A percentile compares a stretch with the other conserved stretches of the same genome.
These are phyloP conservation scores for Hormaphis cornu DNA, from an alignment of 1,140 invertebrate species.

Conservation along the genomic window DNA sequence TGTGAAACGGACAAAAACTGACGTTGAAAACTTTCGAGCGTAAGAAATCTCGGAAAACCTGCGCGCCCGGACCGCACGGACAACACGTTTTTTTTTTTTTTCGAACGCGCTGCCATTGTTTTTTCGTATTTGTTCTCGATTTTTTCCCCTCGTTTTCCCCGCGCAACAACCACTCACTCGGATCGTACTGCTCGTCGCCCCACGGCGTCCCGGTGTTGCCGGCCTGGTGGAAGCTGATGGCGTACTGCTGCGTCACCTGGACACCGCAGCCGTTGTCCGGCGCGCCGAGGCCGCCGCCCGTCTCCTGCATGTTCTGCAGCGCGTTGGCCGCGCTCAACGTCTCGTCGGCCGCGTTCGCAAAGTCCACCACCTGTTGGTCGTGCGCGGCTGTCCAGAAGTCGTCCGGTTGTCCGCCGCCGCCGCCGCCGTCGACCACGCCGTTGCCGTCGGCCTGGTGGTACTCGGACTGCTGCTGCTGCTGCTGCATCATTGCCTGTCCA, in stretches of 20 bases:
- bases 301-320: conserved; percentile 3
- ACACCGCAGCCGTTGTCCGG: background rate
- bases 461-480: conserved; percentile 8
- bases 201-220: conserved; percentile 23
- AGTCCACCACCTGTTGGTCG: background rate
- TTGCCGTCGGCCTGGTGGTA: background rate
- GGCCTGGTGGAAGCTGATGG: conserved; percentile 32
- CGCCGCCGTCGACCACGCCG: background rate
- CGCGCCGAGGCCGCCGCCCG: background rate
- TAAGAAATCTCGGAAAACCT: too few species aligned
- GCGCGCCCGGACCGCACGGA: too few species aligned
- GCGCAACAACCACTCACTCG: conserved; percentile 30
- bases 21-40: too few species aligned
- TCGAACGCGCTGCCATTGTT: background rate
- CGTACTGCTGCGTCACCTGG: conserved; percentile 5
- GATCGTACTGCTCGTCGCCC: conserved; percentile 37
- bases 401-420: background rate
- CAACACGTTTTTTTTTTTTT: background rate
- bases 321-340: background rate
- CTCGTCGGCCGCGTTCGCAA: background rate
- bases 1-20: too few species aligned
- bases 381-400: background rate
- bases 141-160: background rate
- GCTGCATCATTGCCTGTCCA: background rate
- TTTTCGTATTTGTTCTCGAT: background rate